Conservation (phyloP, 2,113 vertebrate species). For the Heterochromis multidens region DNA sequence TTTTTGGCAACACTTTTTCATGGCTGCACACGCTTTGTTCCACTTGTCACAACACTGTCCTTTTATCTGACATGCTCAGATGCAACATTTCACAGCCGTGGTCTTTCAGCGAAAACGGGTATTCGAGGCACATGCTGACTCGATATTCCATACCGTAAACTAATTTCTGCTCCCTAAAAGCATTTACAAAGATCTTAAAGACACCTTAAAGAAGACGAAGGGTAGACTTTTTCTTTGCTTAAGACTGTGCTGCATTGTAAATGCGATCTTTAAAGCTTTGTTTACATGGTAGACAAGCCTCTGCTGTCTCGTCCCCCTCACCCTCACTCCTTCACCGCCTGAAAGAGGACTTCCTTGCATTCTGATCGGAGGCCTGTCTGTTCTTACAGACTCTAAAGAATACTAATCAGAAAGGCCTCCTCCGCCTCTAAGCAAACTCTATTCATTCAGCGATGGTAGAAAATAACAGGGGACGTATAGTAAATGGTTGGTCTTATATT, state of each 20-base stretch:
- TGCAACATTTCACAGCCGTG: background rate
- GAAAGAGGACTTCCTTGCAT: slow-evolving; percentile 74
- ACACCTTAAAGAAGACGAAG: background rate
- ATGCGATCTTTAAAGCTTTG: slow-evolving; percentile 62
- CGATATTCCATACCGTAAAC: background rate
- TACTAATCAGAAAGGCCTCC: slow-evolving; percentile 69
- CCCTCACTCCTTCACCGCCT: slow-evolving; percentile 41
- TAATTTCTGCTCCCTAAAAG: background rate
- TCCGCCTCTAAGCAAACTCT: slow-evolving; percentile 23
- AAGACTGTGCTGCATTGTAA: slow-evolving; percentile 49
- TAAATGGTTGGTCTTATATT: slow-evolving; percentile 27
- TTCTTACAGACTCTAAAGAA: slow-evolving; percentile 61
- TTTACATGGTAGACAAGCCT: slow-evolving; percentile 66
- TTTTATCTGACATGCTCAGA: background rate
- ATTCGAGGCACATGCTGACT: background rate
- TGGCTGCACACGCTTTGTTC: background rate
- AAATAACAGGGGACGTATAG: slow-evolving; percentile 43
- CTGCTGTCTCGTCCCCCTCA: slow-evolving; percentile 51
- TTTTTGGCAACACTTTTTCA: background rate
- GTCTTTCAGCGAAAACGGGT: background rate
- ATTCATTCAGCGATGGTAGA: slow-evolving; percentile 10
- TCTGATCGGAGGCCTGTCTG: slow-evolving; percentile 62
- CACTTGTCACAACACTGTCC: slow-evolving; percentile 5
- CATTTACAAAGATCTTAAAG: background rate
- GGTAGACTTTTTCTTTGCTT: background rate